These are phyloP conservation scores for Eubasilissa regina DNA, from an alignment of 1,140 invertebrate species.

Conservation along the genomic window DNA sequence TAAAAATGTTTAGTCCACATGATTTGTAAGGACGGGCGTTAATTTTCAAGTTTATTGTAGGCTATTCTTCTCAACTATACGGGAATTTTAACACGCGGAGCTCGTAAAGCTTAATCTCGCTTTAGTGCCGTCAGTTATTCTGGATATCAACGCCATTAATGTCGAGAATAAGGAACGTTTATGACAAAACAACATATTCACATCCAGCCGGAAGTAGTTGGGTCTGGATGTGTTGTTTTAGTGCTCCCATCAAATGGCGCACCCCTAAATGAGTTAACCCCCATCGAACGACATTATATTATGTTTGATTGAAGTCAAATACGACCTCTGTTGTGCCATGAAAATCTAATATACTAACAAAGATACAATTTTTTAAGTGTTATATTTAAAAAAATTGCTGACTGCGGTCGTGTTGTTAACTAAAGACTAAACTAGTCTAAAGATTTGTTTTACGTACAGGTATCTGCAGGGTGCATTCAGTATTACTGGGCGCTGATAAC, in stretches of 20 bases:
- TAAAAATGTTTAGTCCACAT: conserved; percentile 23
- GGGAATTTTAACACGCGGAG: conserved; percentile 29
- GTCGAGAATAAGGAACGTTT: conserved; percentile 34
- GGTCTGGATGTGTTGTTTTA: conserved; percentile 30
- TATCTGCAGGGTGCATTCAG: too few species aligned
- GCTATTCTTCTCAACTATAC: conserved; percentile 14
- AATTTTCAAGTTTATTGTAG: conserved; percentile 25
- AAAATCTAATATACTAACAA: too few species aligned
- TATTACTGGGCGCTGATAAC: too few species aligned
- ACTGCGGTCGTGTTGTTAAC: too few species aligned
- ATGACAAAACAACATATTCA: conserved; percentile 35
- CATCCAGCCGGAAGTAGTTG: conserved; percentile 25
- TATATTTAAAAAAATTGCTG: too few species aligned
- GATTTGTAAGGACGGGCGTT: conserved; percentile 10
- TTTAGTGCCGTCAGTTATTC: conserved; percentile 27
- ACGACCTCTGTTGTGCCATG: too few species aligned
- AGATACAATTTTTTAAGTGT: too few species aligned
- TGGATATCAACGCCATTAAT: conserved; percentile 25
- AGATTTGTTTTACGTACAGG: too few species aligned
- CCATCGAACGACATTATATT: neutral
- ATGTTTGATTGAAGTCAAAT: neutral
- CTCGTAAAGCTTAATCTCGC: conserved; percentile 24
- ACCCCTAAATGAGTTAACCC: neutral
- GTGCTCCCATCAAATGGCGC: conserved; percentile 8
- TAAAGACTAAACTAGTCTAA: too few species aligned